Base-by-base conservation (phyloP, 2,113 vertebrate genomes). In the Salvelinus namaycush region DNA sequence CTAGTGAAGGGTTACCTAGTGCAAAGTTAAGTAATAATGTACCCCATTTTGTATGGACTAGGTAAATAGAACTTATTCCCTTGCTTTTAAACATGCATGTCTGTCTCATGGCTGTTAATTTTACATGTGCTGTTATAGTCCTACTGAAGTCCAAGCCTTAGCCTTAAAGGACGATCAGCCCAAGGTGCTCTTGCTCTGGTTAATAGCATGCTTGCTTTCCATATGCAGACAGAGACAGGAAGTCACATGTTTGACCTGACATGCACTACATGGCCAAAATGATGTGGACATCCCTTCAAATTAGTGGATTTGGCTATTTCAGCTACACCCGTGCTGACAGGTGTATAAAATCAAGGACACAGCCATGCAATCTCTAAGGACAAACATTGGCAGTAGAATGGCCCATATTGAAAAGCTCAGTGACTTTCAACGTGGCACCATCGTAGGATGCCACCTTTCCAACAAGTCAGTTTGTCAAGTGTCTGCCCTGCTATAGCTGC, bases 81-180 rank as follows among this genome's bases (percentile, higher is more conserved):
- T 68, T 68, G 67, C 67, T 68, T 68, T 68, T 39, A 7, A 68
- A 68, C 67, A 39, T 11, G 31, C 67, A 39, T 18, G 67, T 68
- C 4, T 18, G 29, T 68, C 67, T 34, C 29, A 20, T 68, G 67
- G 67, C 4, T 31, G 65, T 67, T 67, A 29, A 68, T 68, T 31
- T 68, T 44, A 39, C 31, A 44, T 68, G 29, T 67, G 65, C 65
- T 68, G 67, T 68, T 20, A 34, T 68, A 7, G 39, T 39, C 31
- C 31, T n/a, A 39, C 67, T 68, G 31, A 68, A 44, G 67, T 68
- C 67, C 67, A 68, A 68, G 67, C 67, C 67, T 68, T 68, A 68
- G 67, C 31, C 67, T 68, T 68, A 68, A 68, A 68, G 67, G 67
- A 68, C 31, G 31, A 16, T 68, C 67, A 68, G 67, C 67, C 6